A percentile compares a stretch with the other conserved stretches of the same genome.
Evolutionary conservation across 2,113 vertebrate genomes (phyloP).

Genomic region (Circaetus cinerascens): DNA sequence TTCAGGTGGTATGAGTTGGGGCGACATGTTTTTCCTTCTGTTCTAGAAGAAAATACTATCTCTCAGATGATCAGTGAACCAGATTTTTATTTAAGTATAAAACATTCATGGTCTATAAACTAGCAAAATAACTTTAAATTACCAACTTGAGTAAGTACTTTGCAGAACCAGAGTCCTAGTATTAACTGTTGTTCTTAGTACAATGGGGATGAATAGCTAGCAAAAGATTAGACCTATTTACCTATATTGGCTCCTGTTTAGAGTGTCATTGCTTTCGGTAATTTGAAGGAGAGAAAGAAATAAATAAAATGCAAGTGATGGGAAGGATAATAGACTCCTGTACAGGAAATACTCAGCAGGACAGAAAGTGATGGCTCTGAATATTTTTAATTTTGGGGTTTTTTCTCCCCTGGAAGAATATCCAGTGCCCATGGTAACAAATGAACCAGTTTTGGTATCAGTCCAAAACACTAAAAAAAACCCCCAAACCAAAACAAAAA

Average conservation of each 20-base stretch:
- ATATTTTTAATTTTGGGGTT: neutral
- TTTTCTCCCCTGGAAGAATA: neutral
- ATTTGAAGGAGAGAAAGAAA: neutral
- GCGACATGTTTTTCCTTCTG: neutral
- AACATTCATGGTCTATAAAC: neutral
- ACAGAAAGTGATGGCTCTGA: neutral
- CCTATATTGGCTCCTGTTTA: neutral
- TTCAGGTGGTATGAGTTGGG: neutral
- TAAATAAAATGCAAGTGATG: neutral
- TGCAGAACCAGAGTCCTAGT: neutral
- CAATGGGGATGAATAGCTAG: neutral
- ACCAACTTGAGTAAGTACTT: neutral
- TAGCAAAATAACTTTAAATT: neutral
- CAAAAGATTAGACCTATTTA: neutral
- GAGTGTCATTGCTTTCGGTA: neutral
- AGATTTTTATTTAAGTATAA: conserved; percentile 16
- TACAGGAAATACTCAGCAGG: neutral
- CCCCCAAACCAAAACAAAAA: neutral
- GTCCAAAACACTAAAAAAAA: neutral
- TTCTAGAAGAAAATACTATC: neutral
- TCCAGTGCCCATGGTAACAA: neutral
- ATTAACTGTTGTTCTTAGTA: neutral
- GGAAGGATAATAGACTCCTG: neutral
- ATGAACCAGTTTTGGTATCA: neutral
- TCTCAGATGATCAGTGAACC: neutral